phyloP scores from a whole-genome alignment of 2,797 vertebrate genomes.

The Pseudocheirus occidentalis region DNA sequence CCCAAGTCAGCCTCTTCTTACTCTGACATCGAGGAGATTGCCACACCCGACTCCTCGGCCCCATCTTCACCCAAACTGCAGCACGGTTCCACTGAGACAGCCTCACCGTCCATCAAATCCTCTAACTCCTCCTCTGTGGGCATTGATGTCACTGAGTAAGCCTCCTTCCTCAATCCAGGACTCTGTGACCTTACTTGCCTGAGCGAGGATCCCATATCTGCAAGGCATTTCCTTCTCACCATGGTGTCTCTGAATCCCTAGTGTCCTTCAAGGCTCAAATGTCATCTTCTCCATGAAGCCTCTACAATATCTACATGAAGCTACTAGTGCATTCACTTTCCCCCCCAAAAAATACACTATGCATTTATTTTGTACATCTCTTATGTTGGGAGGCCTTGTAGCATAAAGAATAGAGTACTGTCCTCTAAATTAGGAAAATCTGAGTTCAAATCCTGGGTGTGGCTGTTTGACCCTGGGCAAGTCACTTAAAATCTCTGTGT shows the following conservation, averaged over 20 bases:
- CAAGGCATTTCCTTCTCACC: not conserved
- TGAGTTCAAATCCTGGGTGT: not conserved
- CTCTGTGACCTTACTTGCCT: not conserved
- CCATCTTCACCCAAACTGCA: constrained; percentile 97
- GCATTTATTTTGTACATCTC: not conserved
- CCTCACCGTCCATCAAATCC: constrained; percentile 86
- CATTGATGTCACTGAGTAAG: constrained; percentile 82
- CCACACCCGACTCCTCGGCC: constrained; percentile 95
- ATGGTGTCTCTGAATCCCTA: not conserved
- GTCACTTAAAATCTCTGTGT: not conserved
- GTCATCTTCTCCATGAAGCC: not conserved
- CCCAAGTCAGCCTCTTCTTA: constrained; percentile 93
- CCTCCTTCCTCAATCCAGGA: not conserved
- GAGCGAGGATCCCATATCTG: not conserved
- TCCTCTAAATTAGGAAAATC: not conserved
- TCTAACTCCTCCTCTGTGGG: constrained; percentile 89
- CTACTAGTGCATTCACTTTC: not conserved
- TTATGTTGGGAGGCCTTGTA: not conserved
- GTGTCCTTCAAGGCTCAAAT: not conserved
- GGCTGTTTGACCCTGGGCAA: not conserved
- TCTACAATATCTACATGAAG: not conserved
- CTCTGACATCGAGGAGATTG: constrained; percentile 97
- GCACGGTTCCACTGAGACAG: constrained; percentile 88
- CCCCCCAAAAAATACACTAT: not conserved
- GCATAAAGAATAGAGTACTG: not conserved